These are phyloP conservation scores for Catocala fraxini DNA, from an alignment of 2,888 invertebrate genomes.

Conservation along the genomic window DNA sequence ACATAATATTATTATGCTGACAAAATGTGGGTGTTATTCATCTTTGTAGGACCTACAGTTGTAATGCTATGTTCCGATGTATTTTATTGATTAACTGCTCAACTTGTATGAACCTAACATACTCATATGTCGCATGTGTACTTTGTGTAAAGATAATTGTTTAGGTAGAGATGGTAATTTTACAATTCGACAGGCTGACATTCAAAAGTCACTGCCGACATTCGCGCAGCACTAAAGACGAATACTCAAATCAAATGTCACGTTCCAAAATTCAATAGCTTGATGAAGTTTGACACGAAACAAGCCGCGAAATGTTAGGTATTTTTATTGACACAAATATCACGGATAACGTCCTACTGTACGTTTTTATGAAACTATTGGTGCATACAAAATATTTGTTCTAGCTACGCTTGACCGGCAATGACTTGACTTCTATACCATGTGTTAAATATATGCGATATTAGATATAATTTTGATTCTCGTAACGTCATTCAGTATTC, in stretches of 20 bases:
- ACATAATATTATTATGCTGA: too few species aligned
- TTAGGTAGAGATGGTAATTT: constrained; percentile 12
- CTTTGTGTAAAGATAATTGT: too few species aligned
- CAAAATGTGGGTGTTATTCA: too few species aligned
- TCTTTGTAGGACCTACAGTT: too few species aligned
- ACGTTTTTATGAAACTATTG: constrained; percentile 27
- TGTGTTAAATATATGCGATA: too few species aligned
- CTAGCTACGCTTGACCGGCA: constrained; percentile 21
- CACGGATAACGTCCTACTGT: constrained; percentile 16
- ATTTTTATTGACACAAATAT: constrained; percentile 42
- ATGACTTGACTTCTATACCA: not conserved
- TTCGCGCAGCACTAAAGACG: constrained; percentile 37
- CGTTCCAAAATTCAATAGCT: constrained; percentile 44
- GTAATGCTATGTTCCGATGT: too few species aligned
- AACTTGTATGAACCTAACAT: too few species aligned
- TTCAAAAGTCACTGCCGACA: constrained; percentile 68
- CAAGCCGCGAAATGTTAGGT: constrained; percentile 27
- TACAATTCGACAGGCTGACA: constrained; percentile 55
- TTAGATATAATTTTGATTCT: too few species aligned
- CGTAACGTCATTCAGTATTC: too few species aligned
- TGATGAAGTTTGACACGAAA: constrained; percentile 40
- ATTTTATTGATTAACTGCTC: too few species aligned
- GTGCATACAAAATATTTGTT: constrained; percentile 27
- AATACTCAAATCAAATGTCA: constrained; percentile 52
- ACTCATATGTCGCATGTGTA: too few species aligned